These are phyloP conservation scores for Elephantulus edwardii DNA, from an alignment of 2,113 vertebrate genomes.

Conservation along the genomic window DNA sequence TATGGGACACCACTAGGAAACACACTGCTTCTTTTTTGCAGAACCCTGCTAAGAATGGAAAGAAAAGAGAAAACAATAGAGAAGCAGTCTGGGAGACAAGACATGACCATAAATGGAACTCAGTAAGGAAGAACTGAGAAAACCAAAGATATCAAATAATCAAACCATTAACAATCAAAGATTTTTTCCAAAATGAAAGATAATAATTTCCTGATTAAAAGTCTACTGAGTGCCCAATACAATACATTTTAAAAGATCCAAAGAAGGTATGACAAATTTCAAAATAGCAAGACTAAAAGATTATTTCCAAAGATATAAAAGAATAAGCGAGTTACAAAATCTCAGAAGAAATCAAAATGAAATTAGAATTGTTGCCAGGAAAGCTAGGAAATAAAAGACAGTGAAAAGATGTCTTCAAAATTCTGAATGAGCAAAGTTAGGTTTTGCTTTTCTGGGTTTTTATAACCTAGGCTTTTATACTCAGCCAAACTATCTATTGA, in stretches of 20 bases:
- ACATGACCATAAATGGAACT: background rate
- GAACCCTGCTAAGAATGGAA: background rate
- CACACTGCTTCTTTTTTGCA: background rate
- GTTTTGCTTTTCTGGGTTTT: too few relatives aligned
- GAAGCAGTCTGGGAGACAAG: background rate
- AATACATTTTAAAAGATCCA: background rate
- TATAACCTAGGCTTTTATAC: slow-evolving; percentile 30
- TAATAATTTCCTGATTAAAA: background rate
- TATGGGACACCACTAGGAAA: background rate
- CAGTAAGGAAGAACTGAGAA: background rate
- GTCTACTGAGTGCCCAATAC: background rate
- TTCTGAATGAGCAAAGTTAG: background rate
- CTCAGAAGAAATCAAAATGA: background rate
- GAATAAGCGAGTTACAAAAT: background rate
- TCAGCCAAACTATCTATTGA: background rate
- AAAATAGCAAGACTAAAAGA: slow-evolving; percentile 13
- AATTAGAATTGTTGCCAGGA: background rate
- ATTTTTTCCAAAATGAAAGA: background rate
- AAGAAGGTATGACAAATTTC: background rate
- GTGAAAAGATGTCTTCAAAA: background rate
- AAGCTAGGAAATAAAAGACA: background rate
- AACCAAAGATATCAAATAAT: background rate
- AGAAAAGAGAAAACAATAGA: background rate
- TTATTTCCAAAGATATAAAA: background rate
- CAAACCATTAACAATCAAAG: background rate